Conservation (phyloP, 2,797 vertebrate species). For the Paratrypauchen microcephalus region DNA sequence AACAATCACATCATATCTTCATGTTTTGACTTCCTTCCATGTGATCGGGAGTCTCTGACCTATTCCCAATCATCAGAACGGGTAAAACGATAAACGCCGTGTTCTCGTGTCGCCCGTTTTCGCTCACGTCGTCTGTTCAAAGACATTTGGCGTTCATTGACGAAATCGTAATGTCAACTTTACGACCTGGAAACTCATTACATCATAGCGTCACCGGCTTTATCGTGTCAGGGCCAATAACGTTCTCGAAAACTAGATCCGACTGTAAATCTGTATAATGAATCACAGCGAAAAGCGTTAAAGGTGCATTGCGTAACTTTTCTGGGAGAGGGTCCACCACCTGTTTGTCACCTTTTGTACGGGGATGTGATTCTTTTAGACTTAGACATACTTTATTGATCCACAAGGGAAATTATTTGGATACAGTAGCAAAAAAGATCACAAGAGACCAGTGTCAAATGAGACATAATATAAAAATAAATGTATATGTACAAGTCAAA, state of each 20-base stretch:
- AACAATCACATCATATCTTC: too few species aligned
- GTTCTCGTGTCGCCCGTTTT: neutral
- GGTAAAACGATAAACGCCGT: neutral
- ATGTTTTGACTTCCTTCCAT: neutral
- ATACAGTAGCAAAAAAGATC: too few species aligned
- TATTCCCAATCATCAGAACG: neutral
- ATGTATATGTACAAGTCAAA: too few species aligned
- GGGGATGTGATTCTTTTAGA: too few species aligned
- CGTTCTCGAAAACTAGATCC: constrained; percentile 17
- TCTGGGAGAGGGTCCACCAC: too few species aligned
- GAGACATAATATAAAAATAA: too few species aligned
- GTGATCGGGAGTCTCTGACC: neutral
- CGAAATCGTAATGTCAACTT: constrained; percentile 23
- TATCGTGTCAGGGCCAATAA: constrained; percentile 27
- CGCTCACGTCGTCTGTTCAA: constrained; percentile 5
- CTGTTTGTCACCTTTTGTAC: too few species aligned
- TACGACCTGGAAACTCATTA: constrained; percentile 24
- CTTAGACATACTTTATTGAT: too few species aligned
- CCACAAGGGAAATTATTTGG: too few species aligned
- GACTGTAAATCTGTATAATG: constrained; percentile 36
- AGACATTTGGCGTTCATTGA: constrained; percentile 16
- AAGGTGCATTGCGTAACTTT: too few species aligned
- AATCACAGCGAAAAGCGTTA: constrained; percentile 37
- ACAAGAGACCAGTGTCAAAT: too few species aligned
- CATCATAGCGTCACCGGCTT: constrained; percentile 26